These are phyloP conservation scores for Sinonovacula constricta DNA, from an alignment of 1,140 invertebrate species.

Conservation along the genomic window DNA sequence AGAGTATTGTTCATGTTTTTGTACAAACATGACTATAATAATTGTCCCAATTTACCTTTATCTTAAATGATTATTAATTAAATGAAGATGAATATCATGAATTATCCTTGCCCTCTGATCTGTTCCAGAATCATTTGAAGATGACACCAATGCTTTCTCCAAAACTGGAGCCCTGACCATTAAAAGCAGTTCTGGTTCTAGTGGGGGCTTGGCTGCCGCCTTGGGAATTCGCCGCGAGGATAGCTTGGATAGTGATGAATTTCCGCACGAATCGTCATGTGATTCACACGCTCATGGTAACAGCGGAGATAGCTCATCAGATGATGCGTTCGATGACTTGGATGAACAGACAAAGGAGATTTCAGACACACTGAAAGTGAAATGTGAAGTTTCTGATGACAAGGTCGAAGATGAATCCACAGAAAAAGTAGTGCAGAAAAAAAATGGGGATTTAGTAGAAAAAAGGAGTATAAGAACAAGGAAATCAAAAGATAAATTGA, in stretches of 20 bases:
- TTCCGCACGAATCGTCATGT: constrained; percentile 48
- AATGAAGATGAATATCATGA: too few relatives aligned
- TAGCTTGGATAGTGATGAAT: constrained; percentile 71
- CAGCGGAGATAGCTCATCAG: constrained; percentile 53
- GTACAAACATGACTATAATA: too few relatives aligned
- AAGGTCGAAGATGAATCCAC: not conserved
- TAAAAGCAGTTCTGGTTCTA: constrained; percentile 75
- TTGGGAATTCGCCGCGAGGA: constrained; percentile 70
- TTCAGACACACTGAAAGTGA: constrained; percentile 12
- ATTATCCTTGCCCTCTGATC: too few relatives aligned
- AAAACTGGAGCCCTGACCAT: constrained; percentile 77
- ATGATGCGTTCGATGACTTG: constrained; percentile 30
- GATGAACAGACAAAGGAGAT: constrained; percentile 18
- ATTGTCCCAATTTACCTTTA: too few relatives aligned
- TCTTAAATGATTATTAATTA: too few relatives aligned
- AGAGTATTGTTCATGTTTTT: too few relatives aligned
- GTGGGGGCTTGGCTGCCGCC: constrained; percentile 73
- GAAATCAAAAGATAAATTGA: constrained; percentile 47
- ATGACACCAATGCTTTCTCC: constrained; percentile 76
- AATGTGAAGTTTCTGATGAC: not conserved
- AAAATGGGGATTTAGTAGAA: not conserved
- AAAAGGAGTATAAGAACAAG: constrained; percentile 11
- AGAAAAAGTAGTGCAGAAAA: not conserved
- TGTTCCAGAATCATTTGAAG: constrained; percentile 67
- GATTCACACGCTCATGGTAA: constrained; percentile 54